Conservation (phyloP, 2,888 invertebrate species). For the Cetonia aurata region DNA sequence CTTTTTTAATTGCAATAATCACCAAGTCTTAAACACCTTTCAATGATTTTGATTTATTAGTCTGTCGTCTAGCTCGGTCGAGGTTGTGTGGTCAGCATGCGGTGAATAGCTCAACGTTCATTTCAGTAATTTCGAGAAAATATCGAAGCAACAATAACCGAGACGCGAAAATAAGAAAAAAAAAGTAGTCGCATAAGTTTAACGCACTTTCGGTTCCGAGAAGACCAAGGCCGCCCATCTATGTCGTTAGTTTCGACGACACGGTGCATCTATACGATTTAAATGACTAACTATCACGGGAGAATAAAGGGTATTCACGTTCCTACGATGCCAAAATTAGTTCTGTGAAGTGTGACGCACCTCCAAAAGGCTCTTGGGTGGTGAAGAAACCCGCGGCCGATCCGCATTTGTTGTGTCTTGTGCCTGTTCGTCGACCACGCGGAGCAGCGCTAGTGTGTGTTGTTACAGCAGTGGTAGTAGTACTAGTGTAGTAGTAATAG, state of each 20-base stretch:
- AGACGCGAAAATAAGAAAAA: background rate
- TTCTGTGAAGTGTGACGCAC: conserved; percentile 24
- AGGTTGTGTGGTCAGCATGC: background rate
- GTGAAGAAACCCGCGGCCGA: conserved; percentile 27
- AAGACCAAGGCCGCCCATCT: conserved; percentile 5
- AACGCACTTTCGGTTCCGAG: conserved; percentile 24
- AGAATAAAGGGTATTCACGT: conserved; percentile 8
- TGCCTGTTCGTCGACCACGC: conserved; percentile 36
- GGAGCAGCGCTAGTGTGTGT: background rate
- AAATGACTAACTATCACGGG: conserved; percentile 14
- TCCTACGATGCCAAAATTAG: conserved; percentile 30
- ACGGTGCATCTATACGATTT: conserved; percentile 7
- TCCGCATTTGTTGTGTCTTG: conserved; percentile 29
- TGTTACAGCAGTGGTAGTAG: conserved; percentile 20
- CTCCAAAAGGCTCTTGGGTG: conserved; percentile 1
- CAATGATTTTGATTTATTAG: background rate
- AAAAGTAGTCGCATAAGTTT: conserved; percentile 7
- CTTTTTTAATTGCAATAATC: no score
- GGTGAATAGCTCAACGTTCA: conserved; percentile 12
- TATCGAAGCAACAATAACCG: conserved; percentile 13
- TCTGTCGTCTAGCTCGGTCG: background rate
- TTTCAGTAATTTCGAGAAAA: background rate
- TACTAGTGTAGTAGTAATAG: conserved; percentile 21
- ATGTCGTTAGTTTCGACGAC: conserved; percentile 5
- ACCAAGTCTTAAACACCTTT: no score